Base-by-base conservation (phyloP, 1,140 invertebrate genomes). In the Halictus rubicundus region DNA sequence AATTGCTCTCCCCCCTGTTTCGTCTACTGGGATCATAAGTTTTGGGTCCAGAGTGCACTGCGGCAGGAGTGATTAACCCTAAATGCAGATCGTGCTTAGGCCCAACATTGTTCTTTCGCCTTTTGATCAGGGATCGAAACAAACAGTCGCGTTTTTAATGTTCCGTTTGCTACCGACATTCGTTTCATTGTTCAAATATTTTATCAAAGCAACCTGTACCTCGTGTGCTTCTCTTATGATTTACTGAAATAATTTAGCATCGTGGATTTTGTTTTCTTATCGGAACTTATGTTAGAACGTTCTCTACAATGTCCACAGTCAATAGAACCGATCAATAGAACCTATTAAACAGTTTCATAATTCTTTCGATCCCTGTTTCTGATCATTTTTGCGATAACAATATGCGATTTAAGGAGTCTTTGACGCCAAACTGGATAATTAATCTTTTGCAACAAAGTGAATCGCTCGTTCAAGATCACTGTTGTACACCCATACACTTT, bases 11-110 rank as follows among this genome's bases (percentile, higher is more conserved):
- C 12, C 72, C 76, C 37, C 7, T 42, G 49, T 6, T 42, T 23
- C 37, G 39, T 19, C 25, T 37, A 10, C 7, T n/a, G 46, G 66
- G 46, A 37, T 21, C 14, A 8, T 32, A 9, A 16, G 16, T 2
- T 25, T 39, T 27, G 42, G 49, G 54, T 37, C 74, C 71, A 25
- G 46, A 68, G 49, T 78, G 82, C 70, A 59, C 72, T 57, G 69
- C 46, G 73, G 69, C 61, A 71, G 73, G 76, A 74, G 78, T 61
- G 80, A 78, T 49, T 63, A 52, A 63, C 16, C 37, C n/a, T 71
- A 69, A 64, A 42, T 25, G 61, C 75, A 52, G 37, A 9, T 52
- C 68, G 37, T 60, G 39, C 37, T 61, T 54, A 54, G 68, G 61
- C 73, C 63, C 7, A 39, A 19, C 9, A 25, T 37, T 73, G 10